A percentile compares a stretch with the other conserved stretches of the same genome.
Conservation (phyloP, 1,140 invertebrate species). For the Lordiphosa collinella region DNA sequence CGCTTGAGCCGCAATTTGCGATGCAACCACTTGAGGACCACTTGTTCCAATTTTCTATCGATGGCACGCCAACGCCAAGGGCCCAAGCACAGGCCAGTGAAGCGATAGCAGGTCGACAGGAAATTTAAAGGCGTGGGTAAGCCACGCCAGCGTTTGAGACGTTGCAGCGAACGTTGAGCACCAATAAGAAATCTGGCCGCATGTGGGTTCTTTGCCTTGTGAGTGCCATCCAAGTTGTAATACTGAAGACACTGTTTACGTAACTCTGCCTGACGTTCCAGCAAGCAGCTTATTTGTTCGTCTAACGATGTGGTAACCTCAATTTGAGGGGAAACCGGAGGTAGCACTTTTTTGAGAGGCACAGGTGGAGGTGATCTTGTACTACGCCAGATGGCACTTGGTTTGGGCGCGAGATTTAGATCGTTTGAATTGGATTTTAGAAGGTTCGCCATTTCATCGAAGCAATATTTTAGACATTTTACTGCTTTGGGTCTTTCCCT, state of each 20-base stretch:
- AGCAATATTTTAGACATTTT: slow-evolving; percentile 6
- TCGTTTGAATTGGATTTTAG: not conserved
- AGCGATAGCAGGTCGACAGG: slow-evolving; percentile 8
- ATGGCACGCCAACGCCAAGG: not conserved
- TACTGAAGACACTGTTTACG: slow-evolving; percentile 18
- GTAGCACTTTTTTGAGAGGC: not conserved
- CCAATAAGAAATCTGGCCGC: slow-evolving; percentile 2
- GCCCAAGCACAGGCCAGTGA: not conserved
- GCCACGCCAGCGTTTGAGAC: slow-evolving; percentile 20
- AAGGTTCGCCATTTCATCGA: slow-evolving; percentile 10
- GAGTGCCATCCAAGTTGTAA: slow-evolving; percentile 22
- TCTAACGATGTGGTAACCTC: not conserved
- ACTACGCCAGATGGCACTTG: not conserved
- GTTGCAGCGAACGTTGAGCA: slow-evolving; percentile 14
- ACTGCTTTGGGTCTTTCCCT: not conserved
- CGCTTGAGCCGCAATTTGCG: not conserved
- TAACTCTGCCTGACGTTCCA: not conserved
- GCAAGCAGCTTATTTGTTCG: not conserved
- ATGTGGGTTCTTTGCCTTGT: not conserved
- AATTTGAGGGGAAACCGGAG: not conserved
- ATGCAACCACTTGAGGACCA: slow-evolving; percentile 12
- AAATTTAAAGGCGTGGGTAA: slow-evolving; percentile 12
- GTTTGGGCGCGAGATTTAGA: not conserved
- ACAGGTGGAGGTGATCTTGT: not conserved
- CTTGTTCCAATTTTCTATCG: slow-evolving; percentile 16